Base-by-base conservation (phyloP, 2,888 invertebrate species). In the Dione vanillae region DNA sequence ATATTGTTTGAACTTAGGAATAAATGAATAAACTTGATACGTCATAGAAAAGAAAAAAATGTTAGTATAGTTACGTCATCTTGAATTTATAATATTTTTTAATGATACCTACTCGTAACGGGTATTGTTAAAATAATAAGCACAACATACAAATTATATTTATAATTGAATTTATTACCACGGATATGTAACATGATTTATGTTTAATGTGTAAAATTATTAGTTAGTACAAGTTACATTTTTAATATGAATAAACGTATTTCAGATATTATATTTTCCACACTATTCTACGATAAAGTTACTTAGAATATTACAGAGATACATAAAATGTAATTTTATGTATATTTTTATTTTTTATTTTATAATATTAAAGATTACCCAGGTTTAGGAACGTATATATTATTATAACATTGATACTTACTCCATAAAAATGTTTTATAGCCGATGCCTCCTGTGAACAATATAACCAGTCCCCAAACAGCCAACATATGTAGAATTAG, bases 401-500 rank as follows among this genome's bases (percentile, higher is more conserved):
- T 19, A 6, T 5, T 6, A 11, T 19, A 11, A n/a, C 5, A 5
- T 35, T 16, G 12, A 14, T 27, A 85, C 88, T 85, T 82, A 89
- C 90, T 62, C 86, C 84, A 88, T 64, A 84, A 11, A 35, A 77
- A 11, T 8, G 85, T 83, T 72, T 79, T 78, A 45, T 79, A 76
- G n/a, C 69, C 75, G 71, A 90, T 70, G 5, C 75, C 74, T 58
- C 86, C 84, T 85, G 77, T 74, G 2, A 77, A 19, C 0, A 82
- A 65, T 20, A 92, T 77, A 70, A 79, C 83, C 0, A 88, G 2
- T 49, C 94, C 94, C 83, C 93, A 94, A 16, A 94, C 5, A 0
- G 91, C 94, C 6, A 88, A 78, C 8, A 92, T n/a, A 81, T 95
- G 95, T 61, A 95, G 78, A 9, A 94, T 67, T 1, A 94, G 72